phyloP scores from a whole-genome alignment of 2,888 invertebrate species.

The Ennomos erosarius region DNA sequence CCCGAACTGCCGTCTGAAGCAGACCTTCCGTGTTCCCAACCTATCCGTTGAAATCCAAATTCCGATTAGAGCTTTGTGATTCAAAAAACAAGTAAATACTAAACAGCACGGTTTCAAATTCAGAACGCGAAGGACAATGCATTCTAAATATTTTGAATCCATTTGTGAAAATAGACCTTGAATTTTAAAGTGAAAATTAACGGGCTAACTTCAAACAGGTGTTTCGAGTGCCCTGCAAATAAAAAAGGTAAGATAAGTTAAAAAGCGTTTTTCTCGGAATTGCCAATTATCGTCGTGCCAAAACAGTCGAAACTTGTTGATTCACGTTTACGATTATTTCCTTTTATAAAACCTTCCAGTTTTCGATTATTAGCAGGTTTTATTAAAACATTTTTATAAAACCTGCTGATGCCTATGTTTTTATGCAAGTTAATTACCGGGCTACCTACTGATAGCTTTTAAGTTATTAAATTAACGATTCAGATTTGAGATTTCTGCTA shows the following conservation, averaged over 20 bases:
- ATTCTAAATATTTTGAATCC: constrained; percentile 13
- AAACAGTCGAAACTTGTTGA: constrained; percentile 25
- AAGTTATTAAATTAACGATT: not conserved
- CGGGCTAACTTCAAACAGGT: constrained; percentile 15
- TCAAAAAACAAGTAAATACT: constrained; percentile 10
- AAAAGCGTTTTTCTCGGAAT: constrained; percentile 14
- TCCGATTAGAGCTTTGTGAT: constrained; percentile 9
- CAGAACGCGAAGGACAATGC: constrained; percentile 15
- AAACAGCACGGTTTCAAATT: constrained; percentile 20
- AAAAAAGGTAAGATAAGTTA: constrained; percentile 34
- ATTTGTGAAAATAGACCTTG: constrained; percentile 12
- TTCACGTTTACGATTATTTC: constrained; percentile 15
- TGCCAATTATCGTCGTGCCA: constrained; percentile 10
- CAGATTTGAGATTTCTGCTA: constrained; percentile 10
- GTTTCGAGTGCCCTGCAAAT: constrained; percentile 19
- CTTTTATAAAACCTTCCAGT: constrained; percentile 5
- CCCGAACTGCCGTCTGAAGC: constrained; percentile 44
- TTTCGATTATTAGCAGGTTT: too few relatives aligned
- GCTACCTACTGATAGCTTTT: not conserved
- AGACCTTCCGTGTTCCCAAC: constrained; percentile 17
- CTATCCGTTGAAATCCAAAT: constrained; percentile 19
- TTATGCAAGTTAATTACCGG: constrained; percentile 7
- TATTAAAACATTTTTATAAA: constrained; percentile 10
- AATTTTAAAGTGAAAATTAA: constrained; percentile 27
- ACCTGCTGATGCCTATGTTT: not conserved